These are phyloP conservation scores for Heteromurus nitidus DNA, from an alignment of 2,888 invertebrate species.

Conservation along the genomic window DNA sequence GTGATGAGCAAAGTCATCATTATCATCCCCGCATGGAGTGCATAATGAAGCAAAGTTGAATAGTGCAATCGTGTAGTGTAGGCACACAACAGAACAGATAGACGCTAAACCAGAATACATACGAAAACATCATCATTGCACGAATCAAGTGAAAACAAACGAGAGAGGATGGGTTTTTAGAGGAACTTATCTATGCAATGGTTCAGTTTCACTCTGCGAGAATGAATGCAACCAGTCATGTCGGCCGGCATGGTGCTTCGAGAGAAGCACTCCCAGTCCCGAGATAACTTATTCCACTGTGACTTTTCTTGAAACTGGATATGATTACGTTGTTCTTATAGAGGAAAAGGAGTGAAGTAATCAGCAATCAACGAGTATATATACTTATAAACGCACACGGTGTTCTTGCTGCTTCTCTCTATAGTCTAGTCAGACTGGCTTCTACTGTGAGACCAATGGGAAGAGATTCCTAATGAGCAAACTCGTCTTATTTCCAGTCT, in stretches of 20 bases:
- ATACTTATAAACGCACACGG: not conserved
- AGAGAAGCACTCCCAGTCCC: conserved; percentile 29
- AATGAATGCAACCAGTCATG: conserved; percentile 42
- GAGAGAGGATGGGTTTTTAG: no score
- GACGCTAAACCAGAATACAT: no score
- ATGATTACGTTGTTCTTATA: conserved; percentile 10
- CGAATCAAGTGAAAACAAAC: conserved; percentile 7
- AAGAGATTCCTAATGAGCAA: conserved; percentile 44
- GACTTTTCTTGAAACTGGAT: conserved; percentile 40
- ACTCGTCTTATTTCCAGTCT: no score
- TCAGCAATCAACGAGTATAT: not conserved
- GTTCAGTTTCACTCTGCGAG: not conserved
- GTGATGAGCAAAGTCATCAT: conserved; percentile 44
- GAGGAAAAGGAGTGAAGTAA: conserved; percentile 13
- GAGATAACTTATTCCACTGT: conserved; percentile 57
- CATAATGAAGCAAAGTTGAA: conserved; percentile 11
- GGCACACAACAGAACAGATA: no score
- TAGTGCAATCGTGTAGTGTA: no score
- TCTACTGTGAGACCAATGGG: conserved; percentile 46
- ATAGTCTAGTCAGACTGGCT: conserved; percentile 29
- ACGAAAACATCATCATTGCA: not conserved
- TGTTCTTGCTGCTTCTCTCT: conserved; percentile 6
- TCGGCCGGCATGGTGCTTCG: conserved; percentile 42
- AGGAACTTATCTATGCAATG: not conserved
- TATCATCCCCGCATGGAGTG: conserved; percentile 17